Base-by-base conservation (phyloP, 2,113 vertebrate genomes). In the Lucifuga dentata region DNA sequence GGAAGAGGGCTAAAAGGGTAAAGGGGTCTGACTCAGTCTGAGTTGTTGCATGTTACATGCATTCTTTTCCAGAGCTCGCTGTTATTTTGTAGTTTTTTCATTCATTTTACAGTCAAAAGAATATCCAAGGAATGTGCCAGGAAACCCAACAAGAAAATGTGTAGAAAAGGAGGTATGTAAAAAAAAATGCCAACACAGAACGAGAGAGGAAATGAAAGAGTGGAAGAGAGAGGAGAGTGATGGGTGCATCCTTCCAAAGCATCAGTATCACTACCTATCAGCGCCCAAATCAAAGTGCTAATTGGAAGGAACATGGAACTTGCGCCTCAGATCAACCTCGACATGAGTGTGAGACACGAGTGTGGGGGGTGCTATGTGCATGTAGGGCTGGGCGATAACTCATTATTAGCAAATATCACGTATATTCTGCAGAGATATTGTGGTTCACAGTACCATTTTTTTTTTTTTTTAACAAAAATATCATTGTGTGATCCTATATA, bases 101-200 rank as follows among this genome's bases (percentile, higher is more conserved):
- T 99, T 99, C 96, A 98, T 98, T 99, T 98, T 97, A 96, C 97
- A 99, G 97, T 99, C 96, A 99, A 99, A 95, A 96, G 97, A 96
- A 99, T 99, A 98, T 99, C 97, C 96, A 99, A 99, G 97, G 97
- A 99, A 97, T 99, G 97, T 95, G 94, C 97, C 95, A 95, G 97
- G 97, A 99, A 99, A 95, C 97, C 97, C 96, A 98, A 98, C 97
- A 99, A 99, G 96, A 99, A 98, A 99, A 98, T 99, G 93, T 99
- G 97, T 99, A 99, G 96, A 94, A 98, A 98, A 99, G 97, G 96
- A 99, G 97, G 97, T 98, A 99, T 96, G 97, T 99, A 97, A 93
- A 94, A 73, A 74, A 55, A 50, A 91, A 94, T 68, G 91, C 78
- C 93, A 88, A 86, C 83, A 89, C 32, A 75, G 77, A 85, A 68